Evolutionary conservation across 92 coral and sea anemone species (phyloP).

Genomic region (Nematostella vectensis): DNA sequence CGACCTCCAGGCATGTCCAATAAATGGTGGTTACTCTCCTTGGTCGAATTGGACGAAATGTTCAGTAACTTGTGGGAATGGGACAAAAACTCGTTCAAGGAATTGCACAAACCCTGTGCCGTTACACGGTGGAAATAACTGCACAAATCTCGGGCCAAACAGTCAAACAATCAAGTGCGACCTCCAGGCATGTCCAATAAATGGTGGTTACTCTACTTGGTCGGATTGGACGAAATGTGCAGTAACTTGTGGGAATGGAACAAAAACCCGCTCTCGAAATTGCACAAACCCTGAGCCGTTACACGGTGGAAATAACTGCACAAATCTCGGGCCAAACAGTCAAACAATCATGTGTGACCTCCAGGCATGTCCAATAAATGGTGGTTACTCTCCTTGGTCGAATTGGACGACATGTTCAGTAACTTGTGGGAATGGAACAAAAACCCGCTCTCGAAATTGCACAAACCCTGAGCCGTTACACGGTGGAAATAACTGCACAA

Average conservation of each 20-base stretch:
- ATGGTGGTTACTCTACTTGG: no score
- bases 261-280: no score
- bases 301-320: not conserved
- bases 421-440: constrained; percentile 10
- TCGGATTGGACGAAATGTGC: no score
- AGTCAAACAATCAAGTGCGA: no score
- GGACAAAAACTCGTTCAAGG: constrained; percentile 42
- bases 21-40: not conserved
- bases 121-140: no score
- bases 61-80: constrained; percentile 30
- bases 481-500: constrained; percentile 11
- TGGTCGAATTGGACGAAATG: no score
- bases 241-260: no score
- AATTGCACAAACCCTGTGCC: no score
- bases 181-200: no score
- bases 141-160: no score
- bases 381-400: constrained; percentile 20
- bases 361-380: constrained; percentile 19
- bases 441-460: constrained; percentile 9
- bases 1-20: not conserved
- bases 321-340: no score
- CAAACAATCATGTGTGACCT: no score
- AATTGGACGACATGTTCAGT: constrained; percentile 16
- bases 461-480: constrained; percentile 9
- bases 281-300: not conserved